Conservation (phyloP, 2,113 vertebrate species). For the Ptilonorhynchus violaceus region DNA sequence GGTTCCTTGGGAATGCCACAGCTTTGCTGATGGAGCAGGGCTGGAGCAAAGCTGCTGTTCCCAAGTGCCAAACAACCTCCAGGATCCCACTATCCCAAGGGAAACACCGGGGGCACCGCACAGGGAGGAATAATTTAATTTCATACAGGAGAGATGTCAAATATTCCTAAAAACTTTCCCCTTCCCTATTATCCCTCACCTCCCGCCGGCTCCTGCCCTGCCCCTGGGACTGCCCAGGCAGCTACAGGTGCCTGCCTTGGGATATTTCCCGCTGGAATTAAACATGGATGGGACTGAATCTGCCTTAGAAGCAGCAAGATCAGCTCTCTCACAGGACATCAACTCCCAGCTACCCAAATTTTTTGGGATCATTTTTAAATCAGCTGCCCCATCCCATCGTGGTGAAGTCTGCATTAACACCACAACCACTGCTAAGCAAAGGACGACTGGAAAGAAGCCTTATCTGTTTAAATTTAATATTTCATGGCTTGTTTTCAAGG, state of each 20-base stretch:
- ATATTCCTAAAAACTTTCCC: not conserved
- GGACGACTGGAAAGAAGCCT: not conserved
- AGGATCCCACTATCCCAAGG: not conserved
- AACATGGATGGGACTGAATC: accelerated
- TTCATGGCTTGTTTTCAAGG: not conserved
- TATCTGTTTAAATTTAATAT: not conserved
- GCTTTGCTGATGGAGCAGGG: too few species aligned
- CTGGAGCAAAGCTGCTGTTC: too few species aligned
- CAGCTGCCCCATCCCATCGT: accelerated
- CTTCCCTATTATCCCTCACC: not conserved
- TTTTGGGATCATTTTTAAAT: not conserved
- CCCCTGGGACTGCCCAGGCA: too few species aligned
- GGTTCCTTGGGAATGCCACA: accelerated
- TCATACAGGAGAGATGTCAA: accelerated
- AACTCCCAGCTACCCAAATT: accelerated
- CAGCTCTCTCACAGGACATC: not conserved
- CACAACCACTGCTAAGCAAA: not conserved
- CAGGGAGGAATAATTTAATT: not conserved
- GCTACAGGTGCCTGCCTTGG: too few species aligned
- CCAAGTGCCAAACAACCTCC: too few species aligned
- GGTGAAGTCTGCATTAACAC: not conserved
- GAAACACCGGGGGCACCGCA: not conserved
- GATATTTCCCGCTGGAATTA: not conserved
- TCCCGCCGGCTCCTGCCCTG: not conserved
- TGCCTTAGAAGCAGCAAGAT: not conserved